These are phyloP conservation scores for Cyprinodon brontotheroides DNA, from an alignment of 2,113 vertebrate species.

Conservation along the genomic window DNA sequence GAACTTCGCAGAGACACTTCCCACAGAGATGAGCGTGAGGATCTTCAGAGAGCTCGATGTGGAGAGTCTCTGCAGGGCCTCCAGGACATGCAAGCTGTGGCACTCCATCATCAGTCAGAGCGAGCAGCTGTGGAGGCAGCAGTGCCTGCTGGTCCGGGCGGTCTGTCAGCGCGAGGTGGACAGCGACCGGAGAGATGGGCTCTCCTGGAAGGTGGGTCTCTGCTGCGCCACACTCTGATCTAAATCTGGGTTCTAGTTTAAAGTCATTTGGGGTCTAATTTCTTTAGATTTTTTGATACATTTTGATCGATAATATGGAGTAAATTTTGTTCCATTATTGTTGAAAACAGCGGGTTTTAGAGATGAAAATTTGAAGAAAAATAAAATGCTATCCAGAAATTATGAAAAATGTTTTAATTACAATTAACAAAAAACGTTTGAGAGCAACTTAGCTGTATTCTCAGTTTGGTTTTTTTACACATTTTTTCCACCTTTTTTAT, in stretches of 20 bases:
- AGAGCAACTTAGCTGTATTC: too few relatives aligned
- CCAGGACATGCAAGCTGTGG: slow-evolving; percentile 83
- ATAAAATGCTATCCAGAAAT: too few relatives aligned
- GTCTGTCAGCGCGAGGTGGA: slow-evolving; percentile 85
- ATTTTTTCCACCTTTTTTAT: too few relatives aligned
- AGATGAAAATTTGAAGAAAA: too few relatives aligned
- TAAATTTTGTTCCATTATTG: too few relatives aligned
- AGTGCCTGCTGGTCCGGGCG: slow-evolving; percentile 77
- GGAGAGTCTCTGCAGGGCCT: slow-evolving; percentile 81
- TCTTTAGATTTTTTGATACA: too few relatives aligned
- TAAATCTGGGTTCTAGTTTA: neutral
- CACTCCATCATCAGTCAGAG: slow-evolving; percentile 75
- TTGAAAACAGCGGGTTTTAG: too few relatives aligned
- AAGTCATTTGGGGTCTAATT: neutral
- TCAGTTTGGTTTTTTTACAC: too few relatives aligned
- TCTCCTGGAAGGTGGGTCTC: slow-evolving; percentile 87
- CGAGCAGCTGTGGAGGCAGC: slow-evolving; percentile 84
- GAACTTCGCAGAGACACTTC: slow-evolving; percentile 80
- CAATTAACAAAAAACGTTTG: too few relatives aligned
- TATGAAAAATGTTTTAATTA: too few relatives aligned
- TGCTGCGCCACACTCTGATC: neutral
- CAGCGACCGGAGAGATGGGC: slow-evolving; percentile 77
- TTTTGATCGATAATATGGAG: too few relatives aligned
- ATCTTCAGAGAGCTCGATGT: slow-evolving; percentile 86
- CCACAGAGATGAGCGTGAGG: slow-evolving; percentile 80